phyloP scores from a whole-genome alignment of 2,113 vertebrate species.

The Malurus cyaneus region DNA sequence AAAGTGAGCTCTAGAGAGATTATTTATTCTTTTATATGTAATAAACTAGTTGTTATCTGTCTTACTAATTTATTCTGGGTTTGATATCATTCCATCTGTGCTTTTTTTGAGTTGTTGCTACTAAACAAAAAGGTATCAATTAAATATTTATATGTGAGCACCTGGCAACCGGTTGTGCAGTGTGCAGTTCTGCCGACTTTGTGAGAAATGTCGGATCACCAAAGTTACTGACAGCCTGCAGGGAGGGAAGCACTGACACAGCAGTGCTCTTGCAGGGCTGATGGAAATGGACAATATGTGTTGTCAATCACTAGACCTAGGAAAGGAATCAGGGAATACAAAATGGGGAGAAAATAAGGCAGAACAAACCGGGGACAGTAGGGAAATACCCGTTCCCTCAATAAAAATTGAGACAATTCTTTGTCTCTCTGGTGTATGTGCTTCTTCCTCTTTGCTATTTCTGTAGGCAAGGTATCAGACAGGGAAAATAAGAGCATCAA shows the following conservation, averaged over 20 bases:
- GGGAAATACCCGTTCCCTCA: neutral
- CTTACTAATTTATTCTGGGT: conserved; percentile 26
- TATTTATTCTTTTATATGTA: neutral
- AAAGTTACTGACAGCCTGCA: neutral
- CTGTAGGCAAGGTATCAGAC: neutral
- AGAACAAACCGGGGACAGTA: neutral
- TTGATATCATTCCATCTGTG: conserved; percentile 37
- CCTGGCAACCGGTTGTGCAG: conserved; percentile 5
- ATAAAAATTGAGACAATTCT: neutral
- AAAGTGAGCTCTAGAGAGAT: neutral
- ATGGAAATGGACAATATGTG: neutral
- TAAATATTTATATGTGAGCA: conserved; percentile 38
- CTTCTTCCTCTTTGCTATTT: neutral
- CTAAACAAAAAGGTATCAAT: conserved; percentile 35
- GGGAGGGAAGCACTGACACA: neutral
- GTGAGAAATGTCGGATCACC: neutral
- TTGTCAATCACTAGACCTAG: neutral
- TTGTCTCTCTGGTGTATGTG: neutral
- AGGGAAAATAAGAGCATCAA: neutral
- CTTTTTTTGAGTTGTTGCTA: conserved; percentile 20
- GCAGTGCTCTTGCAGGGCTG: neutral
- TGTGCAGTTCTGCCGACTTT: neutral
- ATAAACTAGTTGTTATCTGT: neutral
- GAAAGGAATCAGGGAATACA: neutral
- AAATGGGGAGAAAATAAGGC: neutral